A percentile compares a stretch with the other conserved stretches of the same genome.
Evolutionary conservation across 1,140 invertebrate species (phyloP).

Genomic region (Zaprionus ornatus): DNA sequence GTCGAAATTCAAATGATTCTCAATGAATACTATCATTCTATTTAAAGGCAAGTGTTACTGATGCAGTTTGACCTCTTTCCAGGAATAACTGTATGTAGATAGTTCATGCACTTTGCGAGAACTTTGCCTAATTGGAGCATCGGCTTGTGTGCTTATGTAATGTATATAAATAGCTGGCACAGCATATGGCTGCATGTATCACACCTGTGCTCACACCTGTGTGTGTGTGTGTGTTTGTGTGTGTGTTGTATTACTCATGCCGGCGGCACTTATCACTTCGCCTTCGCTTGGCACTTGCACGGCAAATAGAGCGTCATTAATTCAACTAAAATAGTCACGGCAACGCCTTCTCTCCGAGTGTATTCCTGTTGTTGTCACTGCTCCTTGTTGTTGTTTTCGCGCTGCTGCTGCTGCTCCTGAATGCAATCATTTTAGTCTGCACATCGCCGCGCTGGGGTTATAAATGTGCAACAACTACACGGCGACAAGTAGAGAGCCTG

Average conservation of each 20-base stretch:
- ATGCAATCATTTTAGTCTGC: conserved; percentile 76
- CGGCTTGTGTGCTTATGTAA: conserved; percentile 3
- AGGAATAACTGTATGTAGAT: neutral
- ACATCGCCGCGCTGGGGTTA: conserved; percentile 51
- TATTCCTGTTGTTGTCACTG: conserved; percentile 11
- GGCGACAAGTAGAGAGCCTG: conserved; percentile 63
- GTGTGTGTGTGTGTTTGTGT: neutral
- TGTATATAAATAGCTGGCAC: conserved; percentile 9
- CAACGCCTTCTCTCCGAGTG: conserved; percentile 1
- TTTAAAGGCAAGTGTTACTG: neutral
- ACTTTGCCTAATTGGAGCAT: conserved; percentile 1
- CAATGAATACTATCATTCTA: neutral
- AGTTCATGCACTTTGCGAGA: neutral
- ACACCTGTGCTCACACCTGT: conserved; percentile 9
- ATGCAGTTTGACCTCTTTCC: neutral
- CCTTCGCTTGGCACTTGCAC: conserved; percentile 59
- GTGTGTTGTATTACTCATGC: conserved; percentile 54
- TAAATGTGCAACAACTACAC: conserved; percentile 75
- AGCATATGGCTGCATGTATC: conserved; percentile 15
- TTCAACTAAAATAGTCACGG: conserved; percentile 78
- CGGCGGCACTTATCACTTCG: conserved; percentile 66
- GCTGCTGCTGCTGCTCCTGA: conserved; percentile 34
- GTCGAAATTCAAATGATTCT: neutral
- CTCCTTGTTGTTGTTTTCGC: neutral
- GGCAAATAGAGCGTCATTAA: conserved; percentile 79